Evolutionary conservation across 2,888 invertebrate species (phyloP), one percentile per base, ranked within the genome.

Genomic region (Drosophila affinis): DNA sequence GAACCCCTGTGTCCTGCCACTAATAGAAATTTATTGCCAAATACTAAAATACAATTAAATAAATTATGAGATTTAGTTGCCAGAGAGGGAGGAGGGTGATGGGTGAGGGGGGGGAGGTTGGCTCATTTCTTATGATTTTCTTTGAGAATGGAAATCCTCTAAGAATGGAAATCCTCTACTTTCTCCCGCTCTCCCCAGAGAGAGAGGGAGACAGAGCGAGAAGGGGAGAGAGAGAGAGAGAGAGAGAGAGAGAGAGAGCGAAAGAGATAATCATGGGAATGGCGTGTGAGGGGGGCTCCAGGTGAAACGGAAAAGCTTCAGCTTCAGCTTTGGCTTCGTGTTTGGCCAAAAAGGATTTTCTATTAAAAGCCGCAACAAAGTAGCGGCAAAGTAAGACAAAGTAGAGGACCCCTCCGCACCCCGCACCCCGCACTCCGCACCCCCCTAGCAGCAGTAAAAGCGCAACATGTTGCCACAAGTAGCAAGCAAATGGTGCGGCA

Each of bases 1-100:
- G 46, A 53, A 53, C 56, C 46, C 57, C 47, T 17, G 34, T 34
- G 24, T 44, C 46, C 62, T 51, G 74, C 73, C 83, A 75, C 88
- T 88, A 88, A 85, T 85, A 84, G 74, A 88, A 88, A 85, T 85
- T 85, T 85, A 85, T 85, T 81, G 85, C 39, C 84, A 79, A 79
- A 79, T 76, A 84, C 88, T 84, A 88, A 88, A 85, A 84, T 85
- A 82, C 83, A 85, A 85, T 85, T 85, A 85, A 85, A 85, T 85
- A 85, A 88, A 85, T 85, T 88, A 88, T 85, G 87, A 88, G 88
- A 85, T 85, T 88, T 83, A 60, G 73, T 61, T 76, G 51, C 32
- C 21, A 48, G 55, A 32, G 49, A 14, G n/a, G 12, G 45, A 4
- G 18, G 32, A n/a, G n/a, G n/a, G n/a, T n/a, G 39, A 52, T 5